Percentiles rank a stretch among this genome's conserved stretches.
Conservation (phyloP, 2,888 invertebrate genomes). For the Monopis laevigella region DNA sequence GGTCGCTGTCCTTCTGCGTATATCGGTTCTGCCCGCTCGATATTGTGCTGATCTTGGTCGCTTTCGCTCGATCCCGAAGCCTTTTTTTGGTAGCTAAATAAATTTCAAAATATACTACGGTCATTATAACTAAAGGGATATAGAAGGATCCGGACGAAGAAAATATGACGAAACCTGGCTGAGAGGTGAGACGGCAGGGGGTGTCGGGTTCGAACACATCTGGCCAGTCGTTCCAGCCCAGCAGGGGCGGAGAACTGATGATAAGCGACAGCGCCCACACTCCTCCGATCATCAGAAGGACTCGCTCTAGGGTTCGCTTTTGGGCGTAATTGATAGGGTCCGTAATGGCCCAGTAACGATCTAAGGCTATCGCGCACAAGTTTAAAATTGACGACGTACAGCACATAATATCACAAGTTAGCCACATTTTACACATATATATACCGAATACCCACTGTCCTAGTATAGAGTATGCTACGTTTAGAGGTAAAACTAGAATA, state of each 20-base stretch:
- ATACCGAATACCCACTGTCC: constrained; percentile 95
- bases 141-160: constrained; percentile 95
- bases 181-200: constrained; percentile 85
- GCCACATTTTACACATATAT: constrained; percentile 93
- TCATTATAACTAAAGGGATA: constrained; percentile 94
- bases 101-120: constrained; percentile 95
- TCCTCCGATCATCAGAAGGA: constrained; percentile 84
- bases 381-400: constrained; percentile 96
- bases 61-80: constrained; percentile 83
- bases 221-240: constrained; percentile 97
- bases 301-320: constrained; percentile 87
- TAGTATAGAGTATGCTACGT: constrained; percentile 89
- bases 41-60: constrained; percentile 81
- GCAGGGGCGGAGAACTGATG: constrained; percentile 89
- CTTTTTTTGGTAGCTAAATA: constrained; percentile 91
- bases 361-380: constrained; percentile 92
- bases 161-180: constrained; percentile 91
- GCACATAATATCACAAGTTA: constrained; percentile 94
- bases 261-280: constrained; percentile 88
- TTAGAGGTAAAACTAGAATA: constrained; percentile 89
- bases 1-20: constrained; percentile 53
- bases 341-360: constrained; percentile 94
- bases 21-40: constrained; percentile 52
- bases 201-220: constrained; percentile 80
- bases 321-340: constrained; percentile 95